phyloP scores from a whole-genome alignment of 53 echinoderm and acorn worm species.

The Paracentrotus lividus region DNA sequence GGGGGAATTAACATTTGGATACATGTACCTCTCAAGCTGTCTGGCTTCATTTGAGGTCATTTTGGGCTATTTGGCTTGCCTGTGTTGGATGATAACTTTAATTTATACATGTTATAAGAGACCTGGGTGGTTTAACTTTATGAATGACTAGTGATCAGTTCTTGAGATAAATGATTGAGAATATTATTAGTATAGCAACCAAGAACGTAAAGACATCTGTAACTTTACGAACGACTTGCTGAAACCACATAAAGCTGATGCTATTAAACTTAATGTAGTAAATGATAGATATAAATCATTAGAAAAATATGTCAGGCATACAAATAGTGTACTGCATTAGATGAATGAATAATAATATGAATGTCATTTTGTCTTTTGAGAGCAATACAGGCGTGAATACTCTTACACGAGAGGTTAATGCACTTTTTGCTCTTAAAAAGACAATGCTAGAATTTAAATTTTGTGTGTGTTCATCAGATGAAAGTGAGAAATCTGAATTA shows the following conservation, averaged over 20 bases:
- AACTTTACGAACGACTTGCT: not conserved
- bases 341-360: not conserved
- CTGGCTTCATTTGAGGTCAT: not conserved
- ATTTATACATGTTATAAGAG: too few species aligned
- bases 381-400: too few species aligned
- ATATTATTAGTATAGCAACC: too few species aligned
- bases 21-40: not conserved
- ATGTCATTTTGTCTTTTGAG: not conserved
- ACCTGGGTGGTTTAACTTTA: too few species aligned
- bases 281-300: not conserved
- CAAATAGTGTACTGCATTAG: not conserved
- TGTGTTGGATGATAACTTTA: not conserved
- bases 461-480: conserved; percentile 30
- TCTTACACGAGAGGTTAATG: too few species aligned
- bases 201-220: too few species aligned
- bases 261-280: not conserved
- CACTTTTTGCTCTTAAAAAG: too few species aligned
- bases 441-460: not conserved
- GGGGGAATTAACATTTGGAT: not conserved
- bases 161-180: too few species aligned
- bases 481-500: not conserved
- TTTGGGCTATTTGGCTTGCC: not conserved
- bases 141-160: too few species aligned
- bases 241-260: not conserved
- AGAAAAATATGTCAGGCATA: not conserved